Evolutionary conservation across 2,113 vertebrate species (phyloP), one percentile per base, ranked within the genome.

Genomic region (Garra rufa): DNA sequence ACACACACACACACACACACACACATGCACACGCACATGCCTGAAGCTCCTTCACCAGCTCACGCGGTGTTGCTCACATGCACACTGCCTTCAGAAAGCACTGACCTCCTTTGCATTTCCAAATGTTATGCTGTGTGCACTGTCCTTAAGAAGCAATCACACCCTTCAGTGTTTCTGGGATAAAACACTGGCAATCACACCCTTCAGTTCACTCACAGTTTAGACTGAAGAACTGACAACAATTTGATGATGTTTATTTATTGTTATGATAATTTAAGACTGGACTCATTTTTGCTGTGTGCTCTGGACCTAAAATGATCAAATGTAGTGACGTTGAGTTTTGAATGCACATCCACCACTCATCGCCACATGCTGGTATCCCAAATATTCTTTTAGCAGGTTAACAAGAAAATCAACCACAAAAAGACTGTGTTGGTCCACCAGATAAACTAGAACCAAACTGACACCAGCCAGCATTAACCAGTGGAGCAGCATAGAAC

Each of bases 21-120:
- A 4, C 57, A 63, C 21, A 57, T 34, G 34, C 34, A 34, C n/a
- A 63, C 21, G 4, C 57, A 65, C 57, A 46, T 26, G 43, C 78
- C 78, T 50, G 14, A 19, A 63, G 76, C 78, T 48, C 9, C 63
- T 69, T 30, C 41, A 67, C 43, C 63, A 67, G 59, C 78, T 81
- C 78, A 81, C 78, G 38, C 24, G 24, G 76, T 61, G 57, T 38
- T 79, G 57, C 76, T 63, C 76, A 55, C 74, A 63, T 63, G 8
- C 38, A 59, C 55, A 59, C 52, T 59, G 76, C 55, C 76, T 44
- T 78, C 55, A 61, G 76, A 78, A 78, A 61, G 55, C 34, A 30
- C 44, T 75, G 73, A 75, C 73, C 76, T 43, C 15, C 57, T 61
- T 79, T 63, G n/a, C n/a, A 44, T 44, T 61, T 79, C 57, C 41